Evolutionary conservation across 2,113 vertebrate genomes (phyloP), one percentile per base, ranked within the genome.

Genomic region (Oncorhynchus keta): DNA sequence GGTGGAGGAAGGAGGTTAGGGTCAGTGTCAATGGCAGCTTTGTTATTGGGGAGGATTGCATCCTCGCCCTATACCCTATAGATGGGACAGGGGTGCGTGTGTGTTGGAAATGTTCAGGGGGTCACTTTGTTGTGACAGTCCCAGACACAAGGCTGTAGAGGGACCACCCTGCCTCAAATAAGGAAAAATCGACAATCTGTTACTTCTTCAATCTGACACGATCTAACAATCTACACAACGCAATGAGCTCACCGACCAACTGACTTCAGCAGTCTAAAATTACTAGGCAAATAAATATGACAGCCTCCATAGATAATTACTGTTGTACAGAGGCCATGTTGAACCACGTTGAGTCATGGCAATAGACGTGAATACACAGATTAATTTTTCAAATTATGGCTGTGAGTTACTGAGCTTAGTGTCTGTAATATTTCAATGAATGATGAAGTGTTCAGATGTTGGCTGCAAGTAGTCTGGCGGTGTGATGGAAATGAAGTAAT

Each of bases 21-120:
- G 89, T 92, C 90, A 89, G 86, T 86, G 90, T 94, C 92, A 93
- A 93, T 90, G 90, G 88, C 83, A 68, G 79, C 91, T 86, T 92
- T 94, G 93, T 93, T 89, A 90, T 86, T 79, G 85, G 76, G 13
- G 74, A 45, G 74, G 24, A 66, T 62, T 62, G 55, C 59, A 24
- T 61, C 70, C 69, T 75, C 45, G 70, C 59, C 80, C 78, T 77
- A 79, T 85, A 85, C 59, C 80, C 78, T 77, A 79, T 85, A 85
- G 80, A 86, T 70, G 76, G 77, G 87, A 87, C 77, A 77, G 71
- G 67, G 74, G 74, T 79, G 62, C 72, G 79, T 70, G 84, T 76
- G 79, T 88, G 88, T 89, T 71, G 59, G 79, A 87, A 75, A 86
- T 84, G 81, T 84, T 75, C 77, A 14, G 55, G 84, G 79, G 85